These are phyloP conservation scores for Eira barbara DNA, from an alignment of 2,113 vertebrate genomes.

Conservation along the genomic window DNA sequence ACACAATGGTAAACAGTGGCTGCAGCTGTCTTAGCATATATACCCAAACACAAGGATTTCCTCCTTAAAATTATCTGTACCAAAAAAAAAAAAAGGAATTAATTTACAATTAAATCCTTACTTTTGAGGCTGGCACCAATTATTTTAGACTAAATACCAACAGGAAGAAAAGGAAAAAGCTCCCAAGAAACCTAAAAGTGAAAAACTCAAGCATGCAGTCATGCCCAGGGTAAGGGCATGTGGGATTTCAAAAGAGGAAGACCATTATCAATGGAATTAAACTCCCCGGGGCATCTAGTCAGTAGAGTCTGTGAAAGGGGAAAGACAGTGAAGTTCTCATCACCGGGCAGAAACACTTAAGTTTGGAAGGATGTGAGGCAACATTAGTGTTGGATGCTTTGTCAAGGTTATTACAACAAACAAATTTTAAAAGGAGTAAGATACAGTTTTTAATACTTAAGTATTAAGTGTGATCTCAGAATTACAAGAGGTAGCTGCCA, in stretches of 20 bases:
- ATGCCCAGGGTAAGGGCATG: neutral
- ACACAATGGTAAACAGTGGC: neutral
- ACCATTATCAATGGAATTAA: neutral
- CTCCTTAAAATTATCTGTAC: neutral
- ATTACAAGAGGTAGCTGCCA: neutral
- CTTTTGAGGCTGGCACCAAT: neutral
- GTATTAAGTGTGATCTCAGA: neutral
- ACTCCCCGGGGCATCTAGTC: neutral
- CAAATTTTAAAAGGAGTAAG: neutral
- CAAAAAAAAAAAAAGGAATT: neutral
- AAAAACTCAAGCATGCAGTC: neutral
- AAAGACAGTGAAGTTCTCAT: neutral
- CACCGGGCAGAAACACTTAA: neutral
- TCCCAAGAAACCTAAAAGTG: neutral
- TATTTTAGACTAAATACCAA: slow-evolving; percentile 3
- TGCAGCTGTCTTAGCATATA: neutral
- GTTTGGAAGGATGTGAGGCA: neutral
- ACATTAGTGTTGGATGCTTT: neutral
- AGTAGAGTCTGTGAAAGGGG: neutral
- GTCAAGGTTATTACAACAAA: neutral
- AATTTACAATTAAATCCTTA: slow-evolving; percentile 27
- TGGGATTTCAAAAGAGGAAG: neutral
- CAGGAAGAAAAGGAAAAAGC: neutral
- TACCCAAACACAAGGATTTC: neutral
- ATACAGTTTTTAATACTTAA: neutral